Evolutionary conservation across 2,888 invertebrate species (phyloP), one percentile per base, ranked within the genome.

Genomic region (Netelia virgata): DNA sequence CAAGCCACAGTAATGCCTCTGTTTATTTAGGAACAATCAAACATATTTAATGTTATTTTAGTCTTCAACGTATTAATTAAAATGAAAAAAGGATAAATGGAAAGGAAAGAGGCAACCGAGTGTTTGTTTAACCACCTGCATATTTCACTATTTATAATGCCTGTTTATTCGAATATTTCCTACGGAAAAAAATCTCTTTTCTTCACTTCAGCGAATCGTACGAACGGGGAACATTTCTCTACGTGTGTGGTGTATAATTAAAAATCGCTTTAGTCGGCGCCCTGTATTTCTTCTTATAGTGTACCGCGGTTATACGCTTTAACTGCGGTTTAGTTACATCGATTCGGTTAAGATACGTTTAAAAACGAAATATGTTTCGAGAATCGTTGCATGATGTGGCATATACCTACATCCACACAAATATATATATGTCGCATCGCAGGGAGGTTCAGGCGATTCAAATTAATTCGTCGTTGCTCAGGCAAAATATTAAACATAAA

Each of bases 331-430:
- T 14, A n/a, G 64, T 14, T 36, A 36, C n/a, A 23, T n/a, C n/a
- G 36, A 14, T 36, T 10, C n/a, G 28, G n/a, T 11, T 0, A 50
- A n/a, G 36, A 14, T 14, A n/a, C 23, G 23, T 23, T 2, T 23
- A 23, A 23, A 23, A 18, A 66, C 70, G 50, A 70, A 70, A 78
- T 41, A 61, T 61, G 70, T 78, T 78, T 70, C 41, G 16, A 50
- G 20, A 78, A 41, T 70, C 70, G 78, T 70, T 78, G 78, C 78
- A 69, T 69, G 69, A 9, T 50, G n/a, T 28, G 18, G 20, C 23
- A 20, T 73, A 64, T 64, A n/a, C n/a, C n/a, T n/a, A 50, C 55
- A 53, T 41, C 18, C 28, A 69, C 57, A 69, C 59, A 69, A 47
- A 36, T 59, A 61, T 36, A 69, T n/a, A n/a, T n/a, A n/a, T n/a